phyloP scores from a whole-genome alignment of 1,140 invertebrate species.

The Chelonus insularis region DNA sequence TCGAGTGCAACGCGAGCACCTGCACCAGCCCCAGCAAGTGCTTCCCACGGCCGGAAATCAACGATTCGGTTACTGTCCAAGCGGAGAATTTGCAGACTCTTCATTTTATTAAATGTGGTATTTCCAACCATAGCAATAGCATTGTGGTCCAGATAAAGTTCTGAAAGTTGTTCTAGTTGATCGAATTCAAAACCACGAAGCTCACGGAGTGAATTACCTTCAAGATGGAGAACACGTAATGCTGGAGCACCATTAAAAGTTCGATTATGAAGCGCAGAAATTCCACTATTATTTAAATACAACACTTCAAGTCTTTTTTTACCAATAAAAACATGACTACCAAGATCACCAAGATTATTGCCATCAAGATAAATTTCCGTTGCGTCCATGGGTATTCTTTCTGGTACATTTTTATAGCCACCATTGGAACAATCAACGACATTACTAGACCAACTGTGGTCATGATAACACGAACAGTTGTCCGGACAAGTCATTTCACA shows the following conservation, averaged over 20 bases:
- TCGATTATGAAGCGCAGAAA: slow-evolving; percentile 81
- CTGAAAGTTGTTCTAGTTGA: slow-evolving; percentile 76
- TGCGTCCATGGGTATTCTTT: slow-evolving; percentile 90
- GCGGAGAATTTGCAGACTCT: slow-evolving; percentile 79
- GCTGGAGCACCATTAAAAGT: slow-evolving; percentile 85
- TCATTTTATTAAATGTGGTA: slow-evolving; percentile 79
- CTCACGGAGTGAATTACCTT: slow-evolving; percentile 80
- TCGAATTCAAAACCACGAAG: slow-evolving; percentile 83
- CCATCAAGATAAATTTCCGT: slow-evolving; percentile 92
- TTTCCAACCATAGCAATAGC: slow-evolving; percentile 82
- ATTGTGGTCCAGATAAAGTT: slow-evolving; percentile 88
- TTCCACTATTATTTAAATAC: slow-evolving; percentile 86
- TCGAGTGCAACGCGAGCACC: slow-evolving; percentile 73
- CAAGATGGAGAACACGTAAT: slow-evolving; percentile 79
- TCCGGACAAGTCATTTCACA: slow-evolving; percentile 94
- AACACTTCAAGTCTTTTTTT: slow-evolving; percentile 84
- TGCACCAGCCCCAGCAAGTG: slow-evolving; percentile 70
- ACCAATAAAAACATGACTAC: slow-evolving; percentile 88
- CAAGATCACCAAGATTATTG: slow-evolving; percentile 83
- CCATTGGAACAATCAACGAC: slow-evolving; percentile 87
- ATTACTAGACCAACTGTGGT: slow-evolving; percentile 91
- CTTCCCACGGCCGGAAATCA: slow-evolving; percentile 77
- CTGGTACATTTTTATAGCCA: slow-evolving; percentile 79
- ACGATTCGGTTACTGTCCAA: slow-evolving; percentile 83
- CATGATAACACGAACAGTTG: slow-evolving; percentile 92